Base-by-base conservation (phyloP, 1,140 invertebrate genomes). In the Philaenus spumarius region DNA sequence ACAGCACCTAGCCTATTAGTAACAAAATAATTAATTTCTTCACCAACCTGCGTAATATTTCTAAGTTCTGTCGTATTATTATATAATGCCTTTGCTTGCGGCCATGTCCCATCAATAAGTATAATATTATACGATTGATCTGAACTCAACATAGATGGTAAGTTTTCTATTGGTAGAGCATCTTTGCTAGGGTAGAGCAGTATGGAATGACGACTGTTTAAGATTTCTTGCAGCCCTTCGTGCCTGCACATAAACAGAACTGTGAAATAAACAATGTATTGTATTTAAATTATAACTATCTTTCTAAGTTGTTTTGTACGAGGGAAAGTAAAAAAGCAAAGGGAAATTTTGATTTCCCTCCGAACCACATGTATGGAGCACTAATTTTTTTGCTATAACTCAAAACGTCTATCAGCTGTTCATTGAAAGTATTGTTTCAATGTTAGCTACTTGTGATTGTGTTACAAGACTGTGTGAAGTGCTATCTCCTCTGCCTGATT, bases 91-190 rank as follows among this genome's bases (percentile, higher is more conserved):
- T 92, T 93, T 11, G 93, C 91, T 77, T 97, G 93, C 15, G 89
- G 84, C 93, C 93, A 97, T 30, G 93, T 97, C 24, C 93, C 93
- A 81, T 97, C 93, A 62, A 97, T 81, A 48, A 97, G 72, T 40
- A 97, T 76, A 37, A 96, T 75, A 73, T 91, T 95, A 66, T 90
- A 93, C 11, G 75, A 66, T 34, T 12, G 11, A 22, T 55, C 45
- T 11, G 59, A 58, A 9, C 9, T 30, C 5, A 69, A 61, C 11
- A 80, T 57, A 12, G 60, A 64, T 11, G 71, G 62, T 11, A 80
- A 47, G 22, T 77, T 69, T 59, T 67, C 70, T 56, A 87, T 76
- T 66, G 85, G 78, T 17, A 87, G 74, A 7, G 93, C 85, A 64
- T 79, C 74, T 65, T 81, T 77, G 52, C 89, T 90, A 26, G 92